Evolutionary conservation across 1,140 invertebrate genomes (phyloP), one percentile per base, ranked within the genome.

Genomic region (Cydia strobilella): DNA sequence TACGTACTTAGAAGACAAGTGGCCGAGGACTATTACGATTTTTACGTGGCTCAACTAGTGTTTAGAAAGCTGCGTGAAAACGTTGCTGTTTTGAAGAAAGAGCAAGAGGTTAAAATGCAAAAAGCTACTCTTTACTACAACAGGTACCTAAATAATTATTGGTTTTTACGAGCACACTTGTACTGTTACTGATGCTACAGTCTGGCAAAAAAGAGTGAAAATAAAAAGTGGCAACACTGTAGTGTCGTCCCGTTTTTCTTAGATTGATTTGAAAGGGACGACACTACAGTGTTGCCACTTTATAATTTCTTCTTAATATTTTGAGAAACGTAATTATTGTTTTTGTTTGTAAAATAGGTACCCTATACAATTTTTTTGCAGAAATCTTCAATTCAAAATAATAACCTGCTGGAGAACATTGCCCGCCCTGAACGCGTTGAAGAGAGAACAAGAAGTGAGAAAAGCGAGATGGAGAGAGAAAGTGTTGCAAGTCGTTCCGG

Each of bases 401-500:
- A 92, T 95, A 74, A 94, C 94, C 25, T 93, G 92, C 75, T 96
- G 95, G 95, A 91, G 94, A 76, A 94, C 93, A 1, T 86, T 95
- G 73, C 94, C 95, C 5, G 94, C 94, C 42, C 86, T 96, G 31
- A 92, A 95, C 18, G 90, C 93, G 27, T 82, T 95, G 39, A 94
- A 95, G 87, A 93, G 94, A 80, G 94, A 95, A 76, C 95, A 95
- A 59, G 95, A 96, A 76, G 93, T 93, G 66, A 93, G 95, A 73
- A 95, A 95, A 82, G 89, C 93, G 75, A 94, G 94, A 82, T 96
- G 95, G 95, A 90, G 95, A 39, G 85, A 94, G 81, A 95, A 95
- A 89, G 95, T 96, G 12, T 93, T 94, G 85, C 94, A 95, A 86
- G 93, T 96, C 23, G 84, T 96, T 48, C 95, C 95, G 2, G 95